Evolutionary conservation across 2,888 invertebrate species (phyloP), one percentile per base, ranked within the genome.

Genomic region (Cryptocephalus moraei): DNA sequence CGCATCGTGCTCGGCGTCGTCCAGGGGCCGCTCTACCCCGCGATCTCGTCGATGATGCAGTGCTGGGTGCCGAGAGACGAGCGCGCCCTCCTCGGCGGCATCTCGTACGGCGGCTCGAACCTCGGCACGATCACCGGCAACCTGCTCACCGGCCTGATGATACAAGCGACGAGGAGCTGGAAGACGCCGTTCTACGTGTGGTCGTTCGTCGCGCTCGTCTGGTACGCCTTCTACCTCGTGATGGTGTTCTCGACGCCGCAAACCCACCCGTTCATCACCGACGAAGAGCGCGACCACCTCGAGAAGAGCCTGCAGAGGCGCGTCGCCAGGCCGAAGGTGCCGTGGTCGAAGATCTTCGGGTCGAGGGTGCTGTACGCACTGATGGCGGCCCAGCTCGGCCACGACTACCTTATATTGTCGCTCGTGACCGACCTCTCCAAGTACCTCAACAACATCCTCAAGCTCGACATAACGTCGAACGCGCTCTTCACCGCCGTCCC

Each of bases 141-240:
- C 41, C 65, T 75, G 0, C 49, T 85, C 1, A 85, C 85, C 1
- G 53, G 50, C 4, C 2, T 31, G 9, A 72, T 88, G 8, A 77
- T 88, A 41, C 75, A 81, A 49, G 71, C 76, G 42, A 73, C 77
- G 8, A 74, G 75, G 1, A 79, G 80, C 11, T 88, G 87, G 88
- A 75, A 80, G n/a, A 76, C 79, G 0, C 86, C 87, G 1, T 89
- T 89, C 69, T 89, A 88, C 61, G 75, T 87, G 32, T 88, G 87
- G 62, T 88, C 87, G 10, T 74, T 75, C 4, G 57, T 84, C 4
- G 85, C 84, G n/a, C 71, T 84, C 3, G 45, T 84, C 0, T 88
- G 86, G 86, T 86, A 61, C 50, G 51, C 63, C 32, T 53, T 68
- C 45, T 63, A 68, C 81, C 67, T 61, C 39, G 14, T 68, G 3